A percentile compares a stretch with the other conserved stretches of the same genome.
Conservation (phyloP, 2,888 invertebrate species). For the Ennomos erosarius region DNA sequence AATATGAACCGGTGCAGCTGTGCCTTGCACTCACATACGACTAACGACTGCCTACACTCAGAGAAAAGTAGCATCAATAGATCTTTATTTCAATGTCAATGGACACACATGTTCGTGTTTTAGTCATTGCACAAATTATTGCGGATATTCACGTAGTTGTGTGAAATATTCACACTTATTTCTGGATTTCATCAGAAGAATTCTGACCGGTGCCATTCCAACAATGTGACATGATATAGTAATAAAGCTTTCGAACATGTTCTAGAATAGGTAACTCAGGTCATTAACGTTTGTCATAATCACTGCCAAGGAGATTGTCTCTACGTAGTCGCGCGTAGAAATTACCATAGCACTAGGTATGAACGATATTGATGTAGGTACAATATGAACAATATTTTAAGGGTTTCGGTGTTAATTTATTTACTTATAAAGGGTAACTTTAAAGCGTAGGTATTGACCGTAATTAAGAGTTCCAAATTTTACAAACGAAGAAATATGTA, state of each 20-base stretch:
- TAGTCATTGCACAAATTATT: conserved; percentile 37
- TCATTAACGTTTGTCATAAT: conserved; percentile 72
- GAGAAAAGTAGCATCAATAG: conserved; percentile 54
- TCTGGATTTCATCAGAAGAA: conserved; percentile 26
- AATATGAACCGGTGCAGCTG: conserved; percentile 52
- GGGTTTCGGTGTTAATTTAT: conserved; percentile 22
- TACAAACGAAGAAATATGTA: conserved; percentile 59
- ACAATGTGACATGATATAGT: conserved; percentile 19
- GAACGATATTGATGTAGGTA: no score
- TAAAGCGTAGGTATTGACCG: conserved; percentile 20
- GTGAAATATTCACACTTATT: conserved; percentile 23
- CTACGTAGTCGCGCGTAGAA: conserved; percentile 44
- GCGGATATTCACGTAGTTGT: conserved; percentile 29
- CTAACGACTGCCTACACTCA: conserved; percentile 46
- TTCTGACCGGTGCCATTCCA: conserved; percentile 11
- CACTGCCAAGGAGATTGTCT: conserved; percentile 71
- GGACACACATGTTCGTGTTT: conserved; percentile 41
- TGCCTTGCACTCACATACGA: conserved; percentile 48
- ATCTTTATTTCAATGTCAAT: conserved; percentile 61
- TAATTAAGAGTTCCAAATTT: conserved; percentile 37
- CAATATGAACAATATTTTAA: conserved; percentile 17
- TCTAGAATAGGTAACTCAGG: conserved; percentile 64
- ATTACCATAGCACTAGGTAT: conserved; percentile 29
- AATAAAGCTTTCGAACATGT: conserved; percentile 30
- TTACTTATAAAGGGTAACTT: conserved; percentile 23